Base-by-base conservation (phyloP, 2,113 vertebrate species). In the Tragelaphus strepsiceros region DNA sequence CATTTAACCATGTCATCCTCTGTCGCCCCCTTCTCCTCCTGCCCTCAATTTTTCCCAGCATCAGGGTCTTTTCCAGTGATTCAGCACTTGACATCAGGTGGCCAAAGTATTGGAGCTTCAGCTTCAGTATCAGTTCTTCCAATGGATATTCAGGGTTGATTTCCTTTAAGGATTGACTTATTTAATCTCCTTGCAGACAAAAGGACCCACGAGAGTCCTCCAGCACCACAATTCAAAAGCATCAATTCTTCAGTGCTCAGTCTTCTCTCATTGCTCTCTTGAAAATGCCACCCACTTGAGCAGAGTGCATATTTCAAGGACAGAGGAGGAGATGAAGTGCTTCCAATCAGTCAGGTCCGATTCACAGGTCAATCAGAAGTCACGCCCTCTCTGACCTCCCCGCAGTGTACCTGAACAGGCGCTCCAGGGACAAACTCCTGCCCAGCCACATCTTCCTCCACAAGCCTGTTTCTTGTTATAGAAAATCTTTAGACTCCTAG, bases 371-470 rank as follows among this genome's bases (percentile, higher is more conserved):
- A 94, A 32, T 61, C 58, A 4, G 28, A 28, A 61, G 58, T 81
- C 85, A 46, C 1, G n/a, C 17, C 49, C 35, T 54, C 84, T 62
- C 26, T 0, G 71, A 43, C 58, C 71, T 54, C 58, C 35, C 28
- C 28, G 2, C 11, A 54, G 12, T 54, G 51, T 22, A 82, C 32
- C 30, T n/a, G 80, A 82, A 24, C 49, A 53, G 49, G 80, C 19
- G 17, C 17, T 82, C 30, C 80, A 53, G 51, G 51, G 32, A 24
- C 30, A 54, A 53, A 82, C 19, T 32, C 19, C 51, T 0, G 0
- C 19, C 80, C 78, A 6, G 7, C 32, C 19, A n/a, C 1, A 7
- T 54, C 51, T 51, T 54, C 80, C 1, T 67, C 64, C 64, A 67
- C 64, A 35, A 67, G 12, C 32, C 51, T 82, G 32, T 51, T 21